phyloP scores from a whole-genome alignment of 2,113 vertebrate genomes.

The Chamaea fasciata region DNA sequence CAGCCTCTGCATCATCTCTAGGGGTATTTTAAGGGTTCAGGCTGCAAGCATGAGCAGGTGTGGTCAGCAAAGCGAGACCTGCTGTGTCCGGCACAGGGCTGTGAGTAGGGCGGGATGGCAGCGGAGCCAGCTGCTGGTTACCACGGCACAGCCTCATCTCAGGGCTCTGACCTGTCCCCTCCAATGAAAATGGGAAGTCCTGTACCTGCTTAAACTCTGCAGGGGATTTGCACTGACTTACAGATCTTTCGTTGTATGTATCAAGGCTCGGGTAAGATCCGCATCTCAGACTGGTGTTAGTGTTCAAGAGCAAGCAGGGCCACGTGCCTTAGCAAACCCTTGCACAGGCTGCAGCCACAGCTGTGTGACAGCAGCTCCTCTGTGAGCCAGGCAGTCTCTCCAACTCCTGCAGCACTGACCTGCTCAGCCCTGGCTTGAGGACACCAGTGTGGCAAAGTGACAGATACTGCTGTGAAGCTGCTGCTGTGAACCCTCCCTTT shows the following conservation, averaged over 20 bases:
- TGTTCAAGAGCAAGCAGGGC: neutral
- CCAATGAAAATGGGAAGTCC: neutral
- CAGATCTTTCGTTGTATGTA: neutral
- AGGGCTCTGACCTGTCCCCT: neutral
- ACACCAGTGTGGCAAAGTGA: neutral
- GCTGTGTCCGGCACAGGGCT: neutral
- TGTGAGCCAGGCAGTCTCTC: neutral
- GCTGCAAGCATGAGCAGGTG: neutral
- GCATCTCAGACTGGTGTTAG: neutral
- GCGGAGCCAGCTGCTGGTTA: neutral
- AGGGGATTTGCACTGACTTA: neutral
- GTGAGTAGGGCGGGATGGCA: neutral
- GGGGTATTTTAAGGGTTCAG: constrained; percentile 39
- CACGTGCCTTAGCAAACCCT: neutral
- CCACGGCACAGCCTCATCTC: neutral
- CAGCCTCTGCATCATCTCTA: neutral
- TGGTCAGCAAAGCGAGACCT: neutral
- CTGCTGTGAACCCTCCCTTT: neutral
- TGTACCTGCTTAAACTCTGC: neutral
- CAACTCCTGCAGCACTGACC: neutral
- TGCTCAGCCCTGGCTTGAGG: neutral
- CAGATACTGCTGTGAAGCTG: neutral
- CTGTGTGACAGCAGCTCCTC: neutral
- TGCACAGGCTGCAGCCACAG: neutral
- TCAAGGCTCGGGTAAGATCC: neutral